A percentile compares a stretch with the other conserved stretches of the same genome.
Conservation (phyloP, 2,888 invertebrate genomes). For the Andrena bicolor region DNA sequence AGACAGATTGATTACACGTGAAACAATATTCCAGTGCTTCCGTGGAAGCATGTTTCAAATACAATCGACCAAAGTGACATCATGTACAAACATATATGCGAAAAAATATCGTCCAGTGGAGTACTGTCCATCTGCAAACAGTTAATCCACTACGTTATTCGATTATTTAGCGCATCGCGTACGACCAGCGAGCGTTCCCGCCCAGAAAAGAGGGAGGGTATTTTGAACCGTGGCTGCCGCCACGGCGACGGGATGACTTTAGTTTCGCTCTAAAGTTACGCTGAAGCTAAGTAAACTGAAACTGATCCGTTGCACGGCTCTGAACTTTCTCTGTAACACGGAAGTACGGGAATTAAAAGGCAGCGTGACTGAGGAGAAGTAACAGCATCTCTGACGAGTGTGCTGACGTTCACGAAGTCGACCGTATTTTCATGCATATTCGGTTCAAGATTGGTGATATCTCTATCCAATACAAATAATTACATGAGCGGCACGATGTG, state of each 20-base stretch:
- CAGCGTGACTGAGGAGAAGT: constrained; percentile 1
- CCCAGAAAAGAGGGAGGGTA: neutral
- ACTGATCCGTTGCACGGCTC: neutral
- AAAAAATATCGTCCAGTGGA: neutral
- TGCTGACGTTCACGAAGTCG: neutral
- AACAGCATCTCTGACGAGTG: neutral
- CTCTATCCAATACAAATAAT: no score
- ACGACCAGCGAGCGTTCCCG: neutral
- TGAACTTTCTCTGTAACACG: constrained; percentile 6
- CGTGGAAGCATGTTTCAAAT: neutral
- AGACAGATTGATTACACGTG: neutral
- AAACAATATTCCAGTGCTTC: neutral
- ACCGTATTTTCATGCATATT: neutral
- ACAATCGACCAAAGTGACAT: constrained; percentile 20
- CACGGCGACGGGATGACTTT: neutral
- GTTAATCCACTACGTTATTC: constrained; percentile 17
- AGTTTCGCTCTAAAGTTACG: constrained; percentile 25
- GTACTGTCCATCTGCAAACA: constrained; percentile 8
- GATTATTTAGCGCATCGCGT: neutral
- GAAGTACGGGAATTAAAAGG: constrained; percentile 18
- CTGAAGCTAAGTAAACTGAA: constrained; percentile 32
- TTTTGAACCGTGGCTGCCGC: constrained; percentile 21
- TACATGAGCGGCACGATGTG: no score
- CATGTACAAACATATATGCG: neutral
- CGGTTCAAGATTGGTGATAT: neutral